Evolutionary conservation across 2,888 invertebrate genomes (phyloP), one percentile per base, ranked within the genome.

Genomic region (Carabus problematicus): DNA sequence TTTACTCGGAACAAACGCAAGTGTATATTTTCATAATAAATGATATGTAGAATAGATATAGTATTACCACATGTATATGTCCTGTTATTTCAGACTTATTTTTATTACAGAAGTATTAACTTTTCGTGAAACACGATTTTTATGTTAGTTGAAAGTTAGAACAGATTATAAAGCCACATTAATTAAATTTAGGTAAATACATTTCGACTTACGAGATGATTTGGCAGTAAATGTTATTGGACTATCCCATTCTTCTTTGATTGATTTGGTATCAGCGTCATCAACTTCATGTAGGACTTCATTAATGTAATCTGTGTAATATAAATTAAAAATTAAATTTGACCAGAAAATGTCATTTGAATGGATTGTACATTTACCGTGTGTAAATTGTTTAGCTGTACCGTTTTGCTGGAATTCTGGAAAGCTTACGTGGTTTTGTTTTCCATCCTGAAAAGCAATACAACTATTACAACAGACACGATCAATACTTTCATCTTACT

Each of bases 171-270:
- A 2, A 29, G 29, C 29, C 29, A 29, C 29, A 29, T 29, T 2
- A 6, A 29, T 29, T 29, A 29, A 29, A 29, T 6, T 3, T 29
- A 29, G 29, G 29, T 29, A 29, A 29, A 29, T 29, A 29, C 6
- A 29, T 29, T 29, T 3, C 29, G 78, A 89, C 91, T 90, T 89
- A 94, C 94, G 92, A 83, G 90, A 91, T 81, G 92, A 90, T 85
- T 93, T 91, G 72, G 94, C 95, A 76, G 94, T 94, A 81, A 95
- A 95, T 73, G 92, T 94, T 75, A 95, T 93, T 77, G 93, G 93
- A 82, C 91, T 91, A 80, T 94, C 94, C 89, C 90, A 89, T 77
- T 94, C 94, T 74, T 90, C 90, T 74, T 83, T 85, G 71, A 82
- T 84, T 60, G 87, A 85, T 73, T 86, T 86, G 3, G 85, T 85